Evolutionary conservation across 2,888 invertebrate genomes (phyloP).

Genomic region (Agonopterix heracliana): DNA sequence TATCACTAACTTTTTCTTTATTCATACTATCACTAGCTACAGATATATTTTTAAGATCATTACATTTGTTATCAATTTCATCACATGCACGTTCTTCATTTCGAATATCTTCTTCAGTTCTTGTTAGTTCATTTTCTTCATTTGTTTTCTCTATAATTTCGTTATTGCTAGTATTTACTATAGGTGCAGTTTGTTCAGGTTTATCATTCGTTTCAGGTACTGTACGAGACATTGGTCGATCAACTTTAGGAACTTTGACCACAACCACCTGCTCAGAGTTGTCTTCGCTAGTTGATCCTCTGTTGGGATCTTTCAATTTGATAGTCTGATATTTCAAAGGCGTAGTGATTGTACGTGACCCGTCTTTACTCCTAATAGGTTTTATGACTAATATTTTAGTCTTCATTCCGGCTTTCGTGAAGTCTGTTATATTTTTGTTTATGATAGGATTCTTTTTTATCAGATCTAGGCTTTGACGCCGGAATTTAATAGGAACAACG

Average conservation of each 20-base stretch:
- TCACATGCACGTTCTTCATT: background rate
- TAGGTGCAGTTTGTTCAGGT: slow-evolving; percentile 10
- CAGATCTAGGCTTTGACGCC: slow-evolving; percentile 56
- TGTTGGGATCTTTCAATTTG: slow-evolving; percentile 80
- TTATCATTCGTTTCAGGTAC: slow-evolving; percentile 2
- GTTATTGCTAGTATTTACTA: slow-evolving; percentile 12
- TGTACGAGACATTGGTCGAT: slow-evolving; percentile 32
- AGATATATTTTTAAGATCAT: background rate
- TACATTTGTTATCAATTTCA: background rate
- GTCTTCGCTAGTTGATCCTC: slow-evolving; percentile 40
- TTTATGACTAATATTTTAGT: slow-evolving; percentile 68
- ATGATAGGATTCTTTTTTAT: slow-evolving; percentile 58
- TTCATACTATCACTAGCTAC: background rate
- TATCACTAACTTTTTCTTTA: background rate
- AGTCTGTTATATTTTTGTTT: slow-evolving; percentile 59
- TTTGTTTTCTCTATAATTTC: slow-evolving; percentile 5
- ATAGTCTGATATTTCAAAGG: slow-evolving; percentile 73
- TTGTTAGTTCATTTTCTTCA: background rate
- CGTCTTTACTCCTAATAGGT: slow-evolving; percentile 58
- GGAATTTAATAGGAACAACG: slow-evolving; percentile 53
- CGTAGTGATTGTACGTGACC: slow-evolving; percentile 32
- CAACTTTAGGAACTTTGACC: slow-evolving; percentile 61
- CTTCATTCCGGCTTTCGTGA: slow-evolving; percentile 64
- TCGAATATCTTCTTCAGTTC: background rate
- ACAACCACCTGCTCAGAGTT: slow-evolving; percentile 54